A percentile compares a stretch with the other conserved stretches of the same genome.
phyloP scores from a whole-genome alignment of 2,888 invertebrate genomes.

The Adelognathus sp. region DNA sequence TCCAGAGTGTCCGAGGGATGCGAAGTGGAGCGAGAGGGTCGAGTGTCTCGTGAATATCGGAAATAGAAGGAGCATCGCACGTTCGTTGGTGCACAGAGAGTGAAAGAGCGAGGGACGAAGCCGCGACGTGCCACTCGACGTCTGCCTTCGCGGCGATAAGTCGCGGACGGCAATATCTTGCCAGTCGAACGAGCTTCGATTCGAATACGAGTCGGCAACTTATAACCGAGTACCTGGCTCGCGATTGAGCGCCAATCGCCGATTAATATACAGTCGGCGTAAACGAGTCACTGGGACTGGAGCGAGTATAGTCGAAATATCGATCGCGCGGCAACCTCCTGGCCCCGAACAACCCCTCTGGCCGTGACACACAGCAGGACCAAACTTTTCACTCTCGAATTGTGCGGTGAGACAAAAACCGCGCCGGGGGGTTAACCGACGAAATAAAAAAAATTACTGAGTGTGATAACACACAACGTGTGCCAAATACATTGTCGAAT shows the following conservation, averaged over 20 bases:
- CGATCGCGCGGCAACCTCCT: conserved; percentile 21
- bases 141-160: conserved; percentile 45
- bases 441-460: conserved; percentile 2
- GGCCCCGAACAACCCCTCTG: background rate
- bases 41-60: conserved; percentile 18
- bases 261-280: conserved; percentile 9
- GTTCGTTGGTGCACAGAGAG: background rate
- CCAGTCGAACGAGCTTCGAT: conserved; percentile 32
- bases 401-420: background rate
- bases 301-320: conserved; percentile 27
- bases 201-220: conserved; percentile 34
- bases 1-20: background rate
- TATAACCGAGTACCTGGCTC: conserved; percentile 26
- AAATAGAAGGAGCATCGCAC: background rate
- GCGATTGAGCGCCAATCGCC: conserved; percentile 19
- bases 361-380: conserved; percentile 41
- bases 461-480: conserved; percentile 36
- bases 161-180: conserved; percentile 44
- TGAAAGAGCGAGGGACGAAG: conserved; percentile 16
- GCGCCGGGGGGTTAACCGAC: background rate
- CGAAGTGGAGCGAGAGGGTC: conserved; percentile 30
- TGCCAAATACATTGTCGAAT: conserved; percentile 44
- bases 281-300: background rate
- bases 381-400: conserved; percentile 36
- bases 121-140: conserved; percentile 37